Evolutionary conservation across 2,888 invertebrate genomes (phyloP).

Genomic region (Cistogaster globosa): DNA sequence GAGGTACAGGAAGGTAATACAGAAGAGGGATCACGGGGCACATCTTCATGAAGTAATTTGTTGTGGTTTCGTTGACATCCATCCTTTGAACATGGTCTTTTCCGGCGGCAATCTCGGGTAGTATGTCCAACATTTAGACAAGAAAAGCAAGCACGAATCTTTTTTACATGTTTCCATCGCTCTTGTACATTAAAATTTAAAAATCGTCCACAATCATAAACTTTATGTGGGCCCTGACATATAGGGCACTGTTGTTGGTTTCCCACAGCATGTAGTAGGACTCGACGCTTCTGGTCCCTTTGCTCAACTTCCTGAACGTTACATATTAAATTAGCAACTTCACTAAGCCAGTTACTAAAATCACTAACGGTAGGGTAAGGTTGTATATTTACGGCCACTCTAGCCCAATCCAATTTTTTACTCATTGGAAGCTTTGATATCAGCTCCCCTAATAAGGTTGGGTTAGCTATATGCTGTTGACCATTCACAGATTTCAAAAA

Average conservation of each 20-base stretch:
- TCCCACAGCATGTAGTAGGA: too few species aligned
- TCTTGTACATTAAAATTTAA: slow-evolving; percentile 17
- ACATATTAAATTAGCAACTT: background rate
- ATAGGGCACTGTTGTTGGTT: background rate
- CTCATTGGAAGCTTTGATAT: too few species aligned
- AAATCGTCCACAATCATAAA: slow-evolving; percentile 21
- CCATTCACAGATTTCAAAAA: too few species aligned
- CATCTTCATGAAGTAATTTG: slow-evolving; percentile 24
- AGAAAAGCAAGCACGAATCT: slow-evolving; percentile 17
- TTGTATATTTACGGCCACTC: background rate
- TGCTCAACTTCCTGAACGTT: too few species aligned
- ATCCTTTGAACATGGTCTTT: background rate
- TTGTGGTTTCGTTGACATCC: slow-evolving; percentile 32
- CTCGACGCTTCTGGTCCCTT: too few species aligned
- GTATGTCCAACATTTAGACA: slow-evolving; percentile 1
- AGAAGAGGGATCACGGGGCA: background rate
- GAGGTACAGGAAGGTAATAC: background rate
- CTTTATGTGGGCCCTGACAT: background rate
- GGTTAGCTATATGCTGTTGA: too few species aligned
- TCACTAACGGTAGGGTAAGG: slow-evolving; percentile 5
- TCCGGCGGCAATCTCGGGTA: slow-evolving; percentile 16
- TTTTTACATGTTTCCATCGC: slow-evolving; percentile 10
- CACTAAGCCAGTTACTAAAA: slow-evolving; percentile 18
- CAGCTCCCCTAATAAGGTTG: too few species aligned
- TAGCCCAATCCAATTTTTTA: slow-evolving; percentile 23